Evolutionary conservation across 2,113 vertebrate species (phyloP).

Genomic region (Cyprinus carpio): DNA sequence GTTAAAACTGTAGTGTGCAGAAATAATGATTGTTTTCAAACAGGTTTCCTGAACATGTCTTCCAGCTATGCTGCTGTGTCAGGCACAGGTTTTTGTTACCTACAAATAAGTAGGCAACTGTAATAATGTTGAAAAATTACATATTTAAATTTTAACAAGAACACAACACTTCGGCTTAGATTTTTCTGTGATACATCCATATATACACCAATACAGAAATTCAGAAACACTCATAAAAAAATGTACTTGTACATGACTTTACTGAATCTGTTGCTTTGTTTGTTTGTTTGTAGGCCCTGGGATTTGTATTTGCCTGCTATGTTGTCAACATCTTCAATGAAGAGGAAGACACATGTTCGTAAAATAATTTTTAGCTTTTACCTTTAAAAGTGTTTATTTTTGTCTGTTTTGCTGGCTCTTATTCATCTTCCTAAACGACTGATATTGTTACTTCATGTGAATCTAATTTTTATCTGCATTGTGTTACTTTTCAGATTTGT

Average conservation of each 20-base stretch:
- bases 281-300: constrained; percentile 76
- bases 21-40: not conserved
- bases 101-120: not conserved
- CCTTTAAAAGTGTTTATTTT: constrained; percentile 76
- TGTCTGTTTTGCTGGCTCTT: constrained; percentile 69
- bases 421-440: constrained; percentile 85
- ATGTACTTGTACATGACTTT: not conserved
- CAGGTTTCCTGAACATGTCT: not conserved
- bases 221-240: not conserved
- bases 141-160: not conserved
- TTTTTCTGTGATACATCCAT: not conserved
- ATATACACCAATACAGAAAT: not conserved
- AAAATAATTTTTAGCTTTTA: constrained; percentile 1
- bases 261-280: not conserved
- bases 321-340: constrained; percentile 79
- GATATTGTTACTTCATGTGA: constrained; percentile 80
- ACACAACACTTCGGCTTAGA: not conserved
- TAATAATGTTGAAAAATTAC: not conserved
- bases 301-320: constrained; percentile 83
- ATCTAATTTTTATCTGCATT: not conserved
- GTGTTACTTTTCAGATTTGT: constrained; percentile 42
- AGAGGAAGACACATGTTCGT: constrained; percentile 88
- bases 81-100: not conserved
- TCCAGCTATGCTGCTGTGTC: not conserved
- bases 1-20: constrained; percentile 22